Conservation (phyloP, 1,140 invertebrate species). For the Scaptomyza montana region DNA sequence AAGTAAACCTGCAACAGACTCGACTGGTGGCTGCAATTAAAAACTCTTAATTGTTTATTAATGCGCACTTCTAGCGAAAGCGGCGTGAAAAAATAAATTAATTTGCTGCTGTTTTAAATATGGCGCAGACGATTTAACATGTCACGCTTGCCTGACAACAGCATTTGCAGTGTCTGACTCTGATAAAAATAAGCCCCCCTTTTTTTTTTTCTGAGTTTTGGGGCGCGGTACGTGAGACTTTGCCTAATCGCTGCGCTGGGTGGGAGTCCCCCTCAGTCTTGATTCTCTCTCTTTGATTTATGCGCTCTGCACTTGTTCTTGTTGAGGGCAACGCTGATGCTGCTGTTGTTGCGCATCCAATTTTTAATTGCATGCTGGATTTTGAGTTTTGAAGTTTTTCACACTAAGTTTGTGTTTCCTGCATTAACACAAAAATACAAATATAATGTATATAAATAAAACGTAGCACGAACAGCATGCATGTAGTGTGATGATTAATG, state of each 20-base stretch:
- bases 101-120: conserved; percentile 79
- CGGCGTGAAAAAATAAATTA: conserved; percentile 76
- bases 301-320: conserved; percentile 68
- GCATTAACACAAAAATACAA: conserved; percentile 52
- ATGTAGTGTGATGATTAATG: conserved; percentile 79
- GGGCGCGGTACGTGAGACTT: conserved; percentile 40
- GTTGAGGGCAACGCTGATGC: background rate
- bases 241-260: conserved; percentile 42
- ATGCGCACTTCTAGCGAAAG: conserved; percentile 64
- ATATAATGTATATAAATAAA: conserved; percentile 39
- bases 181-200: conserved; percentile 53
- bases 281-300: conserved; percentile 61
- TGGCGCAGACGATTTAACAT: conserved; percentile 74
- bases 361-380: conserved; percentile 68
- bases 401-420: conserved; percentile 79
- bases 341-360: conserved; percentile 41
- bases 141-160: conserved; percentile 18
- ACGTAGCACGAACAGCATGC: conserved; percentile 31
- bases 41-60: conserved; percentile 77
- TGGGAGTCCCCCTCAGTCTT: background rate
- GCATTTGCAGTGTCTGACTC: background rate
- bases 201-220: background rate
- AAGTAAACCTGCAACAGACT: conserved; percentile 10
- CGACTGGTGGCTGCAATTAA: conserved; percentile 63
- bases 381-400: conserved; percentile 52